phyloP scores from a whole-genome alignment of 2,888 invertebrate species.

The Agrilus biguttatus region DNA sequence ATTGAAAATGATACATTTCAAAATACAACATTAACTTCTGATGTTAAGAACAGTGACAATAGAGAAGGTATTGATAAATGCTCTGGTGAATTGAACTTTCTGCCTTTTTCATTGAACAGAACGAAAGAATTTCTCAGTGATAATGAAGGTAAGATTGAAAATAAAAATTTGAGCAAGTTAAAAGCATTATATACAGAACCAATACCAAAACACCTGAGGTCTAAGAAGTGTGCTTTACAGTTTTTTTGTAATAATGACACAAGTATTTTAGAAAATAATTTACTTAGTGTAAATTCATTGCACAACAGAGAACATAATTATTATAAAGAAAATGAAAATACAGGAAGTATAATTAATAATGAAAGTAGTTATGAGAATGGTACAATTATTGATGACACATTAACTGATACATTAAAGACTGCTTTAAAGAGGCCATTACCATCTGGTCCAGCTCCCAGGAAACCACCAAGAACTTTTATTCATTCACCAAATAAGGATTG shows the following conservation, averaged over 20 bases:
- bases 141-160: too few relatives aligned
- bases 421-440: conserved; percentile 55
- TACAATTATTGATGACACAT: conserved; percentile 8
- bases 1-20: too few relatives aligned
- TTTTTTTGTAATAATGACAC: neutral
- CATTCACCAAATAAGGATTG: conserved; percentile 18
- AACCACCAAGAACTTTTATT: conserved; percentile 54
- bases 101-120: too few relatives aligned
- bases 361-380: neutral
- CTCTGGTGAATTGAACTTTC: too few relatives aligned
- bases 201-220: conserved; percentile 22
- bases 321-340: conserved; percentile 11
- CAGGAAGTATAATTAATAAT: conserved; percentile 7
- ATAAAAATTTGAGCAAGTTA: too few relatives aligned
- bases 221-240: conserved; percentile 7
- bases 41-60: too few relatives aligned
- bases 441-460: conserved; percentile 56
- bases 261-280: too few relatives aligned
- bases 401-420: conserved; percentile 46
- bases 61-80: too few relatives aligned
- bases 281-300: conserved; percentile 6
- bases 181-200: conserved; percentile 21
- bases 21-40: too few relatives aligned
- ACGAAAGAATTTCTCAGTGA: too few relatives aligned
- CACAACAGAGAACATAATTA: conserved; percentile 13